These are phyloP conservation scores for Ammodytes marinus DNA, from an alignment of 2,113 vertebrate genomes.

Conservation along the genomic window DNA sequence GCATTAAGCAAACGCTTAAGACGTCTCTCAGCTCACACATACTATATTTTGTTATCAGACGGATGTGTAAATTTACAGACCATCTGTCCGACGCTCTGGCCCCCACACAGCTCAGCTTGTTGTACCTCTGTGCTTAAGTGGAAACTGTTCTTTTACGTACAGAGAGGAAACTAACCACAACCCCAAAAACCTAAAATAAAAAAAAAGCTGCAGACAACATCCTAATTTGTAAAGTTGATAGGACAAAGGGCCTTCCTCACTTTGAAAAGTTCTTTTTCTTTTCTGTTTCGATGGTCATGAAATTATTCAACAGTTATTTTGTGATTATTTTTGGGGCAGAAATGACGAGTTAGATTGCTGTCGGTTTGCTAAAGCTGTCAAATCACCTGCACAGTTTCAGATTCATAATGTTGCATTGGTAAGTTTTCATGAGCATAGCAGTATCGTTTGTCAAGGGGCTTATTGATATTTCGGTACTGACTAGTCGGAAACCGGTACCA, in stretches of 20 bases:
- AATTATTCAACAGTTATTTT: no score
- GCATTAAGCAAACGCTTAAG: not conserved
- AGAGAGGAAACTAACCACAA: not conserved
- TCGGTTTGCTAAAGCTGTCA: no score
- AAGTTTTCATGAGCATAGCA: no score
- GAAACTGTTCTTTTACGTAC: not conserved
- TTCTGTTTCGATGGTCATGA: no score
- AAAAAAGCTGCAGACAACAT: not conserved
- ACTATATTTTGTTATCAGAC: not conserved
- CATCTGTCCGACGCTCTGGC: not conserved
- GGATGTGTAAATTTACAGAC: not conserved
- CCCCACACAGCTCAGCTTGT: not conserved
- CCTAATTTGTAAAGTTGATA: constrained; percentile 3
- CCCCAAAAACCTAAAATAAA: not conserved
- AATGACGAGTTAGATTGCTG: no score
- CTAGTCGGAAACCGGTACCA: no score
- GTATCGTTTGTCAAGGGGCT: no score
- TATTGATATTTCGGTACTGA: no score
- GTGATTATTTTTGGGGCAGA: no score
- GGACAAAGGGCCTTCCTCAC: not conserved
- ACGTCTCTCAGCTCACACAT: not conserved
- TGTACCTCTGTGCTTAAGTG: not conserved
- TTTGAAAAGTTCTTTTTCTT: not conserved
- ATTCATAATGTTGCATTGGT: no score
- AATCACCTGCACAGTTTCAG: no score